Evolutionary conservation across 2,888 invertebrate genomes (phyloP), one percentile per base, ranked within the genome.

Genomic region (Rosalia funebris): DNA sequence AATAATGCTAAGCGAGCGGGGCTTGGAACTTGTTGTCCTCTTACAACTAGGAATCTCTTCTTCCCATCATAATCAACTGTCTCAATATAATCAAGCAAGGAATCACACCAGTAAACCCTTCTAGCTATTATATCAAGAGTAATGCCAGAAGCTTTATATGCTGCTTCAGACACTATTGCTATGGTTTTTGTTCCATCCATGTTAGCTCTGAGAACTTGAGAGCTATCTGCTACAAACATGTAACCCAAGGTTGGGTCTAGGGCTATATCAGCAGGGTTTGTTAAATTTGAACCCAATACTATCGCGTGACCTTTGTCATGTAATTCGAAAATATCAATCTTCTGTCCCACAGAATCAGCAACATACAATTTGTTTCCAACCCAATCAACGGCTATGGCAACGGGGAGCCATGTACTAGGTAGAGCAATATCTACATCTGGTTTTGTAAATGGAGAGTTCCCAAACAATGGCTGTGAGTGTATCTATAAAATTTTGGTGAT

Each of bases 51-150:
- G 62, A 91, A 90, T 64, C 96, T 85, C 69, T 91, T 88, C 61
- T 88, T 86, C 0, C 97, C 97, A 50, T 94, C 89, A 80, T 98
- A 99, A 80, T 97, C 95, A 0, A 96, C 93, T 0, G 96, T 94
- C 77, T 98, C 97, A 65, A 99, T 95, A 78, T 97, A 95, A 82
- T 98, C 97, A 53, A 98, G 83, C 10, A 96, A 83, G 0, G 95
- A 93, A 79, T 99, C 98, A 75, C 97, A 96, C 97, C 98, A 98
- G 82, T 93, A 98, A 4, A 99, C 89, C 47, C 98, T 83, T 73
- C 92, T 89, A 0, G 92, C 89, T 16, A 95, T 90, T n/a, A 93
- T 89, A 81, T 98, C 98, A 0, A 96, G 90, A 0, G 96, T 89
- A 7, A 98, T 88, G 1, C 96, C 96, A 1, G 93, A 92, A 0